phyloP scores from a whole-genome alignment of 2,113 vertebrate species.

The Herpetotheres cachinnans region DNA sequence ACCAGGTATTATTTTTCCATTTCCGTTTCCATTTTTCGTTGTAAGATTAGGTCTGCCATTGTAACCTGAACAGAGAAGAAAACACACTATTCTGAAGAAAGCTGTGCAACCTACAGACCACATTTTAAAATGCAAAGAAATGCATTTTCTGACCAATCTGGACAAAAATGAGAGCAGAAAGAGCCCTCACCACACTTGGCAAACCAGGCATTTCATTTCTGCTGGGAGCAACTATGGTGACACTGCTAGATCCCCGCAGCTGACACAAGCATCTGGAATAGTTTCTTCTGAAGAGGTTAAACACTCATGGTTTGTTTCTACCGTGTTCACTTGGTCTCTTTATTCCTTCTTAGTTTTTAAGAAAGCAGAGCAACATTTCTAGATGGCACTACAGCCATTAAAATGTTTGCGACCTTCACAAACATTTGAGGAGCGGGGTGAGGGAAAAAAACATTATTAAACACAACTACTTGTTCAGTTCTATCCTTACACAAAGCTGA shows the following conservation, averaged over 20 bases:
- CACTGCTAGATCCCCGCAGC: not conserved
- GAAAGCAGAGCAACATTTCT: not conserved
- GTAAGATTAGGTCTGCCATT: slow-evolving; percentile 87
- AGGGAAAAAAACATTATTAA: not conserved
- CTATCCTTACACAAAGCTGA: not conserved
- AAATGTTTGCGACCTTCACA: not conserved
- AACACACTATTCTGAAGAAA: not conserved
- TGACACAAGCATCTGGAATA: not conserved
- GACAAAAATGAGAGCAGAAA: not conserved
- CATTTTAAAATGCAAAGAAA: not conserved
- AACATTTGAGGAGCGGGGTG: not conserved
- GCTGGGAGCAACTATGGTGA: not conserved
- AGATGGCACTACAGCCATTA: not conserved
- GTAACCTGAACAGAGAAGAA: slow-evolving; percentile 75
- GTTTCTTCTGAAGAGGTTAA: not conserved
- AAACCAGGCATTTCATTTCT: not conserved
- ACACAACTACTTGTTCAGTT: not conserved
- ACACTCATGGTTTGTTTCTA: not conserved
- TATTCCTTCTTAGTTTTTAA: not conserved
- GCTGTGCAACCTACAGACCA: not conserved
- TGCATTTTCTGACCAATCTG: not conserved
- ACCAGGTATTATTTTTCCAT: slow-evolving; percentile 75
- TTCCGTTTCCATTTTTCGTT: slow-evolving; percentile 63
- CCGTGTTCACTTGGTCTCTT: not conserved
- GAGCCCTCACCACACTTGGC: not conserved